Evolutionary conservation across 2,888 invertebrate genomes (phyloP), one percentile per base, ranked within the genome.

Genomic region (Ligdia adustata): DNA sequence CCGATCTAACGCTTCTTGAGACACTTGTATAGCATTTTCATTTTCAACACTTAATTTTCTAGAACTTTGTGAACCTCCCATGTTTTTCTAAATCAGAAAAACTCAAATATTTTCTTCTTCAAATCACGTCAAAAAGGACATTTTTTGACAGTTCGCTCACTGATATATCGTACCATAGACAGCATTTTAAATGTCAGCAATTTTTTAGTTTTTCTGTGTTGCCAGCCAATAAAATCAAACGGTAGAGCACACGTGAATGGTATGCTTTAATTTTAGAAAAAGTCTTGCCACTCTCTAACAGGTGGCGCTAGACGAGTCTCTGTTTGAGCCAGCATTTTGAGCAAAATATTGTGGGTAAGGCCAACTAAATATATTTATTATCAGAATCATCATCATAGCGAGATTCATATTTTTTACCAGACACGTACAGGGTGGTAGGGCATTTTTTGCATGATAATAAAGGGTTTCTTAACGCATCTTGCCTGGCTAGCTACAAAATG

Each of bases 41-140:
- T 90, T 90, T 43, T 90, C 89, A 52, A 90, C 87, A 66, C 82
- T 84, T 58, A 90, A 64, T 79, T 89, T 89, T 53, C 90, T 72
- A 55, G 92, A 89, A 72, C 92, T 93, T 70, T 91, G 84, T 52
- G 88, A 85, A 64, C 87, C 91, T 75, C 93, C 93, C 93, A 93
- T 93, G 62, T 75, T 87, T 75, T 46, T 32, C 12, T 18, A 52
- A 47, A 52, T 40, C 28, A 33, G 38, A 34, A 47, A 57, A 56
- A 52, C n/a, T 50, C 37, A 49, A 75, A 72, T 75, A 77, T 69
- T 76, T 65, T 74, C 72, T 69, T 85, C 80, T 79, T 81, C 76
- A 75, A 82, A 77, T 75, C 71, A 72, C 71, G 75, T 88, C 85
- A 88, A 75, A 22, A 84, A 80, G 76, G 70, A 72, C 87, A 88